These are phyloP conservation scores for Dione juno DNA, from an alignment of 2,888 invertebrate species.

Conservation along the genomic window DNA sequence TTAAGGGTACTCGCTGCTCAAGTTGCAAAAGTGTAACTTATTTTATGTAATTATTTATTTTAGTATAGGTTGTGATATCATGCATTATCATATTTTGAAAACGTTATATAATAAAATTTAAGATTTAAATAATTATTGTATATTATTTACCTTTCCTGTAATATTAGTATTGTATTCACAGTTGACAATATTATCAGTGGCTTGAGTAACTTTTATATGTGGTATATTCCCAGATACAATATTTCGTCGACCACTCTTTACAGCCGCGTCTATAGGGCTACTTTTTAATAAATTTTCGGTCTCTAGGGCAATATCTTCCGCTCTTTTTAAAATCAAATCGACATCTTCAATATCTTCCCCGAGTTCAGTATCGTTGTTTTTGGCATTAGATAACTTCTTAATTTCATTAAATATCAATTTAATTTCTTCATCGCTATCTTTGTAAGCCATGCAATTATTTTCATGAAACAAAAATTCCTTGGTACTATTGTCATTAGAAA, in stretches of 20 bases:
- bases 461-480: constrained; percentile 75
- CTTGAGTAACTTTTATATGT: constrained; percentile 71
- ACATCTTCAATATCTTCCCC: constrained; percentile 71
- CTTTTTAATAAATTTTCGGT: constrained; percentile 69
- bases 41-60: constrained; percentile 43
- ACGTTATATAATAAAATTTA: constrained; percentile 33
- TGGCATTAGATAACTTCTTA: constrained; percentile 77
- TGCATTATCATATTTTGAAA: constrained; percentile 37
- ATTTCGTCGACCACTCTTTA: constrained; percentile 49
- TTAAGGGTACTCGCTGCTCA: constrained; percentile 83
- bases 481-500: constrained; percentile 72
- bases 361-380: constrained; percentile 58
- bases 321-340: constrained; percentile 73
- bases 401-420: constrained; percentile 88
- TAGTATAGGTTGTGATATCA: constrained; percentile 46
- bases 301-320: constrained; percentile 72
- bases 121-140: neutral
- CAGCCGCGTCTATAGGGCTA: constrained; percentile 56
- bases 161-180: constrained; percentile 49
- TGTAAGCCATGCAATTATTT: constrained; percentile 71
- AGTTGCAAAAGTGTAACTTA: constrained; percentile 49
- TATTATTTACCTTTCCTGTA: constrained; percentile 58
- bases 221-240: constrained; percentile 58
- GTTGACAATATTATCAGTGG: constrained; percentile 53
- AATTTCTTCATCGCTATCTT: constrained; percentile 84